Conservation (phyloP, 1,140 invertebrate genomes). For the Orussus abietinus region DNA sequence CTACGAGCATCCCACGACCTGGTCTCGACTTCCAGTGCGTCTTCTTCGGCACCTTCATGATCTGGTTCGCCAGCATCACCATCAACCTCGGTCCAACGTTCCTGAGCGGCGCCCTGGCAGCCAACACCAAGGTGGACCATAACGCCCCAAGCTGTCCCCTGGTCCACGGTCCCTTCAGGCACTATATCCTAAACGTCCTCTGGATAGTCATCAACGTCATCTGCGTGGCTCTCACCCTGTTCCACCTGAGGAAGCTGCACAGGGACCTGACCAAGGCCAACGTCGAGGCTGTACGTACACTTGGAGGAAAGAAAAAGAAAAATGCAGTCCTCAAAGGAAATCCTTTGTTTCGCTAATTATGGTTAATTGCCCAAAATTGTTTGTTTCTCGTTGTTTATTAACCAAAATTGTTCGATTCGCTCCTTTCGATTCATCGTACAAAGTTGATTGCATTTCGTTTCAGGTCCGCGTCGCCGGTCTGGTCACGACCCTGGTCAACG, state of each 20-base stretch:
- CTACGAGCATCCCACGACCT: too few species aligned
- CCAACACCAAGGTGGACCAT: constrained; percentile 73
- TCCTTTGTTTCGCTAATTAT: too few species aligned
- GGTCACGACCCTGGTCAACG: constrained; percentile 70
- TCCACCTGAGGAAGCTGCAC: constrained; percentile 81
- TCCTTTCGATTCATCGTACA: too few species aligned
- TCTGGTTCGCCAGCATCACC: constrained; percentile 86
- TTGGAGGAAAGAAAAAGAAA: too few species aligned
- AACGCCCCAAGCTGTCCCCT: constrained; percentile 78
- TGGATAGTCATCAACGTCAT: constrained; percentile 87
- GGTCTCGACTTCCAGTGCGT: constrained; percentile 82
- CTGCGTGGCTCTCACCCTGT: constrained; percentile 78
- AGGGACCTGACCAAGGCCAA: constrained; percentile 76
- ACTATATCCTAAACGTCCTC: constrained; percentile 84
- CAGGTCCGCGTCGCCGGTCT: constrained; percentile 70
- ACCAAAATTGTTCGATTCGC: too few species aligned
- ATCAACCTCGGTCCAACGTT: constrained; percentile 90
- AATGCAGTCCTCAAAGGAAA: too few species aligned
- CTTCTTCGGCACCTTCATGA: constrained; percentile 87
- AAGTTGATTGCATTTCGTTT: constrained; percentile 54
- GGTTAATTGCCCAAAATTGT: too few species aligned
- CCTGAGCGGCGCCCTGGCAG: constrained; percentile 77
- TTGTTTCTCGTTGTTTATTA: too few species aligned
- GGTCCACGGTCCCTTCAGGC: constrained; percentile 73
- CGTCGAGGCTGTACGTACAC: constrained; percentile 57